A percentile compares a stretch with the other conserved stretches of the same genome.
These are phyloP conservation scores for Rhyacophila evoluta DNA, from an alignment of 2,888 invertebrate species.

Conservation along the genomic window DNA sequence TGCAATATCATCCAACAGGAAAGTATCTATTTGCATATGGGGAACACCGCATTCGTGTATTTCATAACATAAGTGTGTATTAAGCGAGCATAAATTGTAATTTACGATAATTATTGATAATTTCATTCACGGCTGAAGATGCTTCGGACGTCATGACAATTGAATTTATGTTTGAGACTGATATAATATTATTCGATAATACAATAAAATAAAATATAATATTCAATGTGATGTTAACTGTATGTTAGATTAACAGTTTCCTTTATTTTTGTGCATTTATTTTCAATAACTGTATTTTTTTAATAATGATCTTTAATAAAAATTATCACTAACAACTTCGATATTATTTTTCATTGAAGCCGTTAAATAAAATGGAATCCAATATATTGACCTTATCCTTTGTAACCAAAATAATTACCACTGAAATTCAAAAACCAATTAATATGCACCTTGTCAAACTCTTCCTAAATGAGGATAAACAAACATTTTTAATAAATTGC, in stretches of 20 bases:
- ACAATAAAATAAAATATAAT: neutral
- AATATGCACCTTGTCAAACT: too few species aligned
- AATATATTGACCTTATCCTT: too few species aligned
- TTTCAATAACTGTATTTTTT: constrained; percentile 23
- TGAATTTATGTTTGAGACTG: constrained; percentile 33
- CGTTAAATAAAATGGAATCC: too few species aligned
- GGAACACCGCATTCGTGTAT: constrained; percentile 81
- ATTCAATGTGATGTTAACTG: constrained; percentile 8
- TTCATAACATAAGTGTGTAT: constrained; percentile 74
- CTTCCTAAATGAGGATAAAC: too few species aligned
- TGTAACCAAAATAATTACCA: too few species aligned
- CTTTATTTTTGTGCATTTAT: constrained; percentile 27
- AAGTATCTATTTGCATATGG: constrained; percentile 80
- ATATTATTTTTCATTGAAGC: too few species aligned
- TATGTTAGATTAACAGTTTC: constrained; percentile 12
- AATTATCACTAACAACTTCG: neutral
- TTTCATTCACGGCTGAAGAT: neutral
- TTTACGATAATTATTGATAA: neutral
- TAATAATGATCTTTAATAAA: constrained; percentile 23
- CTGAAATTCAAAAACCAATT: too few species aligned
- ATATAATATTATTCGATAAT: constrained; percentile 20
- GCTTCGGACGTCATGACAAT: neutral
- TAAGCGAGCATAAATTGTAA: neutral
- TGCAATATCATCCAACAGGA: constrained; percentile 82
- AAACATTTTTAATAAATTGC: too few species aligned